phyloP scores from a whole-genome alignment of 2,113 vertebrate species.

The Peromyscus leucopus region DNA sequence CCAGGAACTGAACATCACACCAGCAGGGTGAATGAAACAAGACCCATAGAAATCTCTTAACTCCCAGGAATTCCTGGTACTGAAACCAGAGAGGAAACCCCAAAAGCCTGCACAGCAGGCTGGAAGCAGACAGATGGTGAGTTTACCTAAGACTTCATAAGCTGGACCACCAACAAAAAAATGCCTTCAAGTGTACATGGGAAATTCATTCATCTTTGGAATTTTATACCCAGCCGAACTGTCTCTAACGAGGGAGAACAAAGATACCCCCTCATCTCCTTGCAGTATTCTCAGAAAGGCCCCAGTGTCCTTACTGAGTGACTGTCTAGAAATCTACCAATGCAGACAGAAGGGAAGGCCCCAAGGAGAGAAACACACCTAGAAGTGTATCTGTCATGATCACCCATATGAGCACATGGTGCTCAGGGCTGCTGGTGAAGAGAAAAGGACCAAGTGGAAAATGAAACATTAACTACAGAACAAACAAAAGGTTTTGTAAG shows the following conservation, averaged over 20 bases:
- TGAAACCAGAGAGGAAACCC: not conserved
- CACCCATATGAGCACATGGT: not conserved
- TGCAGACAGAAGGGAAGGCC: not conserved
- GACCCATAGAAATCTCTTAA: not conserved
- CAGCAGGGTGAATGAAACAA: not conserved
- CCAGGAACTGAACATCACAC: no score
- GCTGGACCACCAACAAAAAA: not conserved
- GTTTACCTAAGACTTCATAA: not conserved
- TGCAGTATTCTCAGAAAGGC: not conserved
- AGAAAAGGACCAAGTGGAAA: not conserved
- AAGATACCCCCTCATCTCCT: accelerated
- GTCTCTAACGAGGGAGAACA: not conserved
- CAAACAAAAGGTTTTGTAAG: not conserved
- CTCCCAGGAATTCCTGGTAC: not conserved
- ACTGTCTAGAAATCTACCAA: not conserved
- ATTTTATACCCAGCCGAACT: not conserved
- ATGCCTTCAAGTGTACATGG: not conserved
- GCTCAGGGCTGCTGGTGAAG: no score
- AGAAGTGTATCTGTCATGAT: not conserved
- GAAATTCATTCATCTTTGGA: not conserved
- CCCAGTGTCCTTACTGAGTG: not conserved
- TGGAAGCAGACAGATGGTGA: not conserved
- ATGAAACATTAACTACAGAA: no score
- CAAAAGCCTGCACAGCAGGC: not conserved
- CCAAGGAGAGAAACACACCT: not conserved